phyloP scores from a whole-genome alignment of 1,140 invertebrate genomes.

The Bombus superbus region DNA sequence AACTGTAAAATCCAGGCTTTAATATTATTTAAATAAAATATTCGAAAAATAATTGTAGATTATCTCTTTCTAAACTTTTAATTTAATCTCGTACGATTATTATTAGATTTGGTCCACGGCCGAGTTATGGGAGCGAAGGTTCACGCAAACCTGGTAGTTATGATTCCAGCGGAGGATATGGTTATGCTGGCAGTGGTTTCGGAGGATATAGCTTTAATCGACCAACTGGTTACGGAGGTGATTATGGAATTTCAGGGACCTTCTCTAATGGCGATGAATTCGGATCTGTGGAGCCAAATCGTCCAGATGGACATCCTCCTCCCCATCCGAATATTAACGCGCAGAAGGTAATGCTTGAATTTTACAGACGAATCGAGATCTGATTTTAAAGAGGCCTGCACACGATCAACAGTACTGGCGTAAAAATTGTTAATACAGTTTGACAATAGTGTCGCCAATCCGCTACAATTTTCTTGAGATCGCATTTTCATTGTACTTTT shows the following conservation, averaged over 20 bases:
- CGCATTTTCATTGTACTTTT: not conserved
- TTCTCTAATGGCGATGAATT: slow-evolving; percentile 72
- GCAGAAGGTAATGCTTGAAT: slow-evolving; percentile 70
- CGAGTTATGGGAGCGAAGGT: slow-evolving; percentile 67
- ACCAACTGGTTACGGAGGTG: slow-evolving; percentile 62
- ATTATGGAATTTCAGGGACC: slow-evolving; percentile 71
- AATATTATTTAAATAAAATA: not conserved
- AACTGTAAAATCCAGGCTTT: no score
- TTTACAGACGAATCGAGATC: not conserved
- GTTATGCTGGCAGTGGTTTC: slow-evolving; percentile 67
- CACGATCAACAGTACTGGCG: no score
- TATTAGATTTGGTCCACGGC: slow-evolving; percentile 69
- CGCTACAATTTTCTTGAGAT: not conserved
- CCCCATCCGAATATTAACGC: slow-evolving; percentile 71
- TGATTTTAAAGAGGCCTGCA: not conserved
- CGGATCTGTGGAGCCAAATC: slow-evolving; percentile 59
- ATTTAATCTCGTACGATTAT: not conserved
- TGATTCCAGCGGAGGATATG: slow-evolving; percentile 64
- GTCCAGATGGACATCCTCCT: slow-evolving; percentile 56
- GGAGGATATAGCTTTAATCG: slow-evolving; percentile 63
- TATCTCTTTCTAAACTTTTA: not conserved
- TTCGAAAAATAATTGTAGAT: not conserved
- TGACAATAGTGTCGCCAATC: not conserved
- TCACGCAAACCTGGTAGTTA: slow-evolving; percentile 68
- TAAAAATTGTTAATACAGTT: not conserved